Base-by-base conservation (phyloP, 2,888 invertebrate species). In the Drosophila stalkeri region DNA sequence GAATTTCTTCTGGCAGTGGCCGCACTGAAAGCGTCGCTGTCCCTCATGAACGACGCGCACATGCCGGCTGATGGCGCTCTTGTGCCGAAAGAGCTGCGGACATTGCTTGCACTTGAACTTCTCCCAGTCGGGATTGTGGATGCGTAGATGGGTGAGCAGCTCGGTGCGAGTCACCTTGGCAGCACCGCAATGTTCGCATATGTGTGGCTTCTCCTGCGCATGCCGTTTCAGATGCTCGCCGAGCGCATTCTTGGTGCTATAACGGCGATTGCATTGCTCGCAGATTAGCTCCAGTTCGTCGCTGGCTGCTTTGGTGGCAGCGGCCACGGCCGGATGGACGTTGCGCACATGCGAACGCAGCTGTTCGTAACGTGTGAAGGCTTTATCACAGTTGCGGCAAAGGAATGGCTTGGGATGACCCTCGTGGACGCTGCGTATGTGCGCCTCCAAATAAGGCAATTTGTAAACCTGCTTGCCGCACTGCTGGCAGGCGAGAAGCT, bases 1-100 rank as follows among this genome's bases (percentile, higher is more conserved):
- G 63, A 92, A 92, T 11, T 85, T 77, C 62, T 90, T 91, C 5
- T 88, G 79, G 51, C 92, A 92, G 61, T 84, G 86, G 0, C 66
- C 74, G 59, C 92, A 92, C 20, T 78, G 79, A 56, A 85, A 92
- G 0, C 91, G 83, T 11, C 90, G 83, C 55, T 91, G 87, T 0
- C 92, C 92, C 66, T 92, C 91, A 51, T 92, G 92, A 0, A 92
- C 88, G 3, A 90, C 91, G 2, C 91, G 91, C 9, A 91, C 88
- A 43, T 91, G 91, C 7, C 91, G 81, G 11, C 78, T 75, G 8
- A 91, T 91, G 16, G 92, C 91, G 65, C 91, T 91, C 63, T 92
- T 91, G 60, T 91, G 91, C 20, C 91, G 91, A 43, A 92, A 92
- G 18, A 91, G 83, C 71, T 91, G 91, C 2, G 91, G 86, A 59